phyloP scores from a whole-genome alignment of 2,888 invertebrate genomes.

The Troides oblongomaculatus region DNA sequence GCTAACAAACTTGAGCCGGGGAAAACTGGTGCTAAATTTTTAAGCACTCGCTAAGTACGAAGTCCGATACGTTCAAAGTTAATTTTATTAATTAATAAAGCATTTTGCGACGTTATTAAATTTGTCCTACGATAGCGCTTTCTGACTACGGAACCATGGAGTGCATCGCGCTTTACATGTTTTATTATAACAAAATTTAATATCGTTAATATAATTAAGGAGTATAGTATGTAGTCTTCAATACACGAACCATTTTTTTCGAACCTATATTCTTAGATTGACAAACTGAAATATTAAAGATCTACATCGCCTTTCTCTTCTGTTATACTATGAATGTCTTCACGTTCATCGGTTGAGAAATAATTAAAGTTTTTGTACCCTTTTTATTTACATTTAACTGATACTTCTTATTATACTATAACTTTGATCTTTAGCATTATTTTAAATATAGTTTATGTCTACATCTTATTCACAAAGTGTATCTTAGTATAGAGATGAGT shows the following conservation, averaged over 20 bases:
- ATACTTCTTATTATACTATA: too few species aligned
- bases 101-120: slow-evolving; percentile 19
- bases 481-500: too few species aligned
- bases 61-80: slow-evolving; percentile 74
- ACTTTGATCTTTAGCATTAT: too few species aligned
- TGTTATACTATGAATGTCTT: background rate
- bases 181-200: background rate
- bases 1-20: slow-evolving; percentile 51
- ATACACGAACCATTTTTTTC: too few species aligned
- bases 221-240: too few species aligned
- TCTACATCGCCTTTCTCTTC: background rate
- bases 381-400: too few species aligned
- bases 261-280: background rate
- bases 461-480: too few species aligned
- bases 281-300: background rate
- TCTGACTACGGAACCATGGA: slow-evolving; percentile 3
- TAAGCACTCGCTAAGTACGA: slow-evolving; percentile 76
- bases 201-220: too few species aligned
- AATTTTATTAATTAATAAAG: slow-evolving; percentile 73
- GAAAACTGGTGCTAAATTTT: slow-evolving; percentile 71
- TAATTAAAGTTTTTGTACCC: background rate
- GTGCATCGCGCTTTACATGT: slow-evolving; percentile 21
- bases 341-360: background rate
- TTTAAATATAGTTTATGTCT: too few species aligned
- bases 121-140: slow-evolving; percentile 12